These are phyloP conservation scores for Leucoma salicis DNA, from an alignment of 2,888 invertebrate genomes.

Conservation along the genomic window DNA sequence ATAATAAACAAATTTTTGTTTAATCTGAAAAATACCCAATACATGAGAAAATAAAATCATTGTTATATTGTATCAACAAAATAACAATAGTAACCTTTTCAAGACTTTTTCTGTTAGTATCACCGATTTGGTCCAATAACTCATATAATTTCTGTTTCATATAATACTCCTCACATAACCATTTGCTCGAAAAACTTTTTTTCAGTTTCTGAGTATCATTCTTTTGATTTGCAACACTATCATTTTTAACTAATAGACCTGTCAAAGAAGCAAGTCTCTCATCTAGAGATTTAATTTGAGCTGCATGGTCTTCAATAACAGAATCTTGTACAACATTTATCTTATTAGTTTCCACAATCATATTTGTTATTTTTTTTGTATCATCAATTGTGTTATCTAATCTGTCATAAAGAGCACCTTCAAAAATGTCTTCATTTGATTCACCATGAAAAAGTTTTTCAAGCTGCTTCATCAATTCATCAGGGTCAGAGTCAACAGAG, in stretches of 20 bases:
- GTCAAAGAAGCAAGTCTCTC: constrained; percentile 58
- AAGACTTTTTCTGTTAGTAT: constrained; percentile 59
- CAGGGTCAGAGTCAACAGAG: constrained; percentile 52
- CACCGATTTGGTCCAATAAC: constrained; percentile 65
- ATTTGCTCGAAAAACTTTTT: constrained; percentile 53
- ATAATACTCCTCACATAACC: constrained; percentile 75
- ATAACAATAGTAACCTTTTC: constrained; percentile 46
- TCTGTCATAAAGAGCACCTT: constrained; percentile 50
- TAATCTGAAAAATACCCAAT: constrained; percentile 54
- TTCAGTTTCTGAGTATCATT: constrained; percentile 32
- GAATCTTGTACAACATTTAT: constrained; percentile 28
- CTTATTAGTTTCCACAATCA: constrained; percentile 23
- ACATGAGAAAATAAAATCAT: not conserved
- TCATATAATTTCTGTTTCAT: constrained; percentile 63
- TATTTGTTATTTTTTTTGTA: constrained; percentile 26
- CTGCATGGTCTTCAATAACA: constrained; percentile 49
- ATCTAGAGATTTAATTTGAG: constrained; percentile 60
- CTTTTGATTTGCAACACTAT: constrained; percentile 33
- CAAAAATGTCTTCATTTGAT: constrained; percentile 68
- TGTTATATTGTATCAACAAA: not conserved
- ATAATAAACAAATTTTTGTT: constrained; percentile 60
- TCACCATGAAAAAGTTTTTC: constrained; percentile 71
- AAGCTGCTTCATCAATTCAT: constrained; percentile 65
- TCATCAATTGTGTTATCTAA: constrained; percentile 40
- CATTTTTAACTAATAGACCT: constrained; percentile 48